These are phyloP conservation scores for Beroe forskalii DNA, from an alignment of 37 sponge, comb jelly and placozoan genomes.

Conservation along the genomic window DNA sequence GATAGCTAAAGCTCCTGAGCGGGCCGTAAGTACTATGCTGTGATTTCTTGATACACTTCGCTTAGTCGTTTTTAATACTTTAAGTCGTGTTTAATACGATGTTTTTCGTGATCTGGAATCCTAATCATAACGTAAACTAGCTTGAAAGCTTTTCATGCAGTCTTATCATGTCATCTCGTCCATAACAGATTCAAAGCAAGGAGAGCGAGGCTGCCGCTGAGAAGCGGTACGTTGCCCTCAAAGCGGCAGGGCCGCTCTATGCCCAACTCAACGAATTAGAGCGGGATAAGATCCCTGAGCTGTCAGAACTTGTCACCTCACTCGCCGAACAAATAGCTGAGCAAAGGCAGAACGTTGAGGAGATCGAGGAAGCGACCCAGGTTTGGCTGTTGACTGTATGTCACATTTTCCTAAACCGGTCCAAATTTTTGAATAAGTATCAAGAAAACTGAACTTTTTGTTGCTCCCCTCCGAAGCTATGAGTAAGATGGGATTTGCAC, in stretches of 20 bases:
- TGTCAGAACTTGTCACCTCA: not conserved
- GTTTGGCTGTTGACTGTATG: no score
- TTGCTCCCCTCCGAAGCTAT: no score
- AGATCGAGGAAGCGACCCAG: conserved; percentile 14
- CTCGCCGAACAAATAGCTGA: not conserved
- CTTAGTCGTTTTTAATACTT: no score
- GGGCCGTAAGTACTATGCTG: conserved; percentile 3
- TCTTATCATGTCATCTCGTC: not conserved
- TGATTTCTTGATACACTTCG: no score
- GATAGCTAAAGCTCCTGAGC: not conserved
- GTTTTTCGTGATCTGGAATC: no score
- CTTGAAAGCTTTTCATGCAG: no score
- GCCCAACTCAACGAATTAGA: not conserved
- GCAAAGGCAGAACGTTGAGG: not conserved
- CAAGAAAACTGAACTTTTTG: no score
- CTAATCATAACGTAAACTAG: no score
- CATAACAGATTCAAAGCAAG: not conserved
- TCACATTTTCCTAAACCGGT: no score
- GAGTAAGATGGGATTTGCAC: not conserved
- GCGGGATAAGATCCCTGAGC: conserved; percentile 14
- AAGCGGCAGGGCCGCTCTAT: not conserved
- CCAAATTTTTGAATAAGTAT: no score
- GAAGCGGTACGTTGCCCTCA: not conserved
- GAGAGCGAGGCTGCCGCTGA: conserved; percentile 26
- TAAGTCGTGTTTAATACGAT: no score